Conservation (phyloP, 2,888 invertebrate genomes). For the Phyto melanocephala region DNA sequence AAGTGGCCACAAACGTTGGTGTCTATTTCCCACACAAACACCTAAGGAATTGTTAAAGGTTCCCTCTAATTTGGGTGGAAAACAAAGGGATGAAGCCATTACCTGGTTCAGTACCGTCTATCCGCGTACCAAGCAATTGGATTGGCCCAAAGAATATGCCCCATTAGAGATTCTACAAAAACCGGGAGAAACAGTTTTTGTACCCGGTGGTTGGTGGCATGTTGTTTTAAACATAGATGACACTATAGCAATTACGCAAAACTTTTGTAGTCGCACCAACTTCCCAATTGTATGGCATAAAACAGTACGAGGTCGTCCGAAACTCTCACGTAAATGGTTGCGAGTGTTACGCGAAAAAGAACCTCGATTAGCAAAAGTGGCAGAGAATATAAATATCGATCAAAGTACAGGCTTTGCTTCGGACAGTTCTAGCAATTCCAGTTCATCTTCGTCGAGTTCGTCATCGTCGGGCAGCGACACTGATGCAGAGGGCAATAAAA, state of each 20-base stretch:
- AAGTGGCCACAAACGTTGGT: slow-evolving; percentile 98
- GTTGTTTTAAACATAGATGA: slow-evolving; percentile 98
- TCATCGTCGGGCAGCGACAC: slow-evolving; percentile 73
- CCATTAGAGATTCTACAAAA: slow-evolving; percentile 96
- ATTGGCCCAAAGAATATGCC: slow-evolving; percentile 94
- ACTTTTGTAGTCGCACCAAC: slow-evolving; percentile 97
- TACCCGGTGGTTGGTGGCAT: slow-evolving; percentile 99
- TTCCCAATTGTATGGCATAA: slow-evolving; percentile 99
- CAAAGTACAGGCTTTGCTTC: slow-evolving; percentile 94
- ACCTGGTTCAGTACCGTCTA: slow-evolving; percentile 98
- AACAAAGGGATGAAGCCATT: slow-evolving; percentile 98
- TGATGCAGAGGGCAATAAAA: slow-evolving; percentile 72
- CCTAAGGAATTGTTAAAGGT: slow-evolving; percentile 98
- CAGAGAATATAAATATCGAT: slow-evolving; percentile 90
- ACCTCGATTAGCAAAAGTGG: slow-evolving; percentile 87
- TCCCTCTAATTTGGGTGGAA: slow-evolving; percentile 93
- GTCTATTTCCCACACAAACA: slow-evolving; percentile 97
- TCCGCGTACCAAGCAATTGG: slow-evolving; percentile 91
- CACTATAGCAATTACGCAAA: slow-evolving; percentile 98
- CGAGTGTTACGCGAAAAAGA: slow-evolving; percentile 85
- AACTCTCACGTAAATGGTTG: slow-evolving; percentile 96
- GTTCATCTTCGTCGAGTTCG: slow-evolving; percentile 87
- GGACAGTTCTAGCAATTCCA: slow-evolving; percentile 93
- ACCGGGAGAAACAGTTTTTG: slow-evolving; percentile 98
- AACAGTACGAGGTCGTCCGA: slow-evolving; percentile 96